phyloP scores from a whole-genome alignment of 2,113 vertebrate species.

The Microcebus lehilahytsara region DNA sequence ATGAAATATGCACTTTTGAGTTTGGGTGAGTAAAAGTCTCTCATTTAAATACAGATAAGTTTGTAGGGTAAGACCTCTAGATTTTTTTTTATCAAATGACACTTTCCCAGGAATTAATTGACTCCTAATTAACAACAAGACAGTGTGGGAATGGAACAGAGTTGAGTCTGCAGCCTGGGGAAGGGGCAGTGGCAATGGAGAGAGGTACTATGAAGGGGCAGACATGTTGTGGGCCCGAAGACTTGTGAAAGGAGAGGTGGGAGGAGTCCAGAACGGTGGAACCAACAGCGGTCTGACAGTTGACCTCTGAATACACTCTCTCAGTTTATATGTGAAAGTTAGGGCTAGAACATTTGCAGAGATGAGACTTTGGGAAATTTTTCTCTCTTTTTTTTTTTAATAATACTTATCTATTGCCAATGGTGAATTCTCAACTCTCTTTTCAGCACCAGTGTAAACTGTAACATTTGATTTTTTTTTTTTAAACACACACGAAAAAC shows the following conservation, averaged over 20 bases:
- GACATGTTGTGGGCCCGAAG: neutral
- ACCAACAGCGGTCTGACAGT: neutral
- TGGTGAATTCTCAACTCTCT: neutral
- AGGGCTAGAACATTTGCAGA: neutral
- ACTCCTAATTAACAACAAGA: neutral
- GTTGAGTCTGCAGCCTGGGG: neutral
- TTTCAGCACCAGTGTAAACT: neutral
- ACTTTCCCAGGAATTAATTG: neutral
- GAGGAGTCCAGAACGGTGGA: neutral
- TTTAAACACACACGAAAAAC: neutral
- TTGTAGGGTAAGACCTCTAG: neutral
- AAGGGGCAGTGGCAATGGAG: neutral
- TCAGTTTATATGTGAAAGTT: neutral
- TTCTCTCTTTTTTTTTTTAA: neutral
- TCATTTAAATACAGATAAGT: neutral
- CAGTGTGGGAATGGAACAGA: neutral
- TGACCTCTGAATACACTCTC: neutral
- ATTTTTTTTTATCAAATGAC: neutral
- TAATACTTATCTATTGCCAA: neutral
- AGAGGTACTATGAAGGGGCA: rapidly evolving
- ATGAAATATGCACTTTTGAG: neutral
- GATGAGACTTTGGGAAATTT: neutral
- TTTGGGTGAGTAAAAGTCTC: neutral
- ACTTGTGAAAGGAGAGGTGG: neutral
- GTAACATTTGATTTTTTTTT: neutral